Conservation (phyloP, 1,140 invertebrate species). For the Drosophila ficusphila region DNA sequence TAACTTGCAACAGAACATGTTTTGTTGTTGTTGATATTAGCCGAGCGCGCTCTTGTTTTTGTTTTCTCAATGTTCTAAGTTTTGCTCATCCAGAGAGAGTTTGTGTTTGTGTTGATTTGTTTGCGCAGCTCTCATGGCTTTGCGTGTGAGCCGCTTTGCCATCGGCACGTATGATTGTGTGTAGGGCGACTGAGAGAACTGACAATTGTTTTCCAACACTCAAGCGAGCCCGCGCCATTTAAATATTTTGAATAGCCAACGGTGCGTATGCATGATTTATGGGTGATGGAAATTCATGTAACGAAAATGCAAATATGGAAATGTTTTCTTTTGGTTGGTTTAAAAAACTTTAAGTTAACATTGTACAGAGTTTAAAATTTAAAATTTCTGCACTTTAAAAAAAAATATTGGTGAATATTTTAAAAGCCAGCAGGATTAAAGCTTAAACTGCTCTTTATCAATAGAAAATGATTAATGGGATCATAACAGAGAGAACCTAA, state of each 20-base stretch:
- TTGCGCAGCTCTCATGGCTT: conserved; percentile 28
- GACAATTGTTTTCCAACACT: conserved; percentile 58
- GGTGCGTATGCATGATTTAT: conserved; percentile 56
- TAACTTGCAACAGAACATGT: conserved; percentile 73
- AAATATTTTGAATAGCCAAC: conserved; percentile 39
- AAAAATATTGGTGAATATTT: too few relatives aligned
- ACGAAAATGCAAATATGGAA: neutral
- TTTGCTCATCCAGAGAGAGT: conserved; percentile 13
- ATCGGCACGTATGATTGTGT: conserved; percentile 7
- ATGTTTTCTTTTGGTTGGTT: neutral
- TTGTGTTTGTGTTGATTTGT: conserved; percentile 49
- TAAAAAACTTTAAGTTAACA: neutral
- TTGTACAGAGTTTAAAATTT: too few relatives aligned
- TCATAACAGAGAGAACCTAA: conserved; percentile 7
- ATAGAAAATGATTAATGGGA: conserved; percentile 1
- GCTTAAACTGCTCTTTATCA: conserved; percentile 8
- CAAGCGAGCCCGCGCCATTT: conserved; percentile 37
- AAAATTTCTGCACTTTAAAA: neutral
- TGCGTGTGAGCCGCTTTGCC: conserved; percentile 52
- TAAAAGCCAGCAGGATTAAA: too few relatives aligned
- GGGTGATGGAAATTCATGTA: too few relatives aligned
- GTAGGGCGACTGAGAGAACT: conserved; percentile 2
- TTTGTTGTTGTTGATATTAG: conserved; percentile 41
- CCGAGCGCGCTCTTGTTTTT: conserved; percentile 8
- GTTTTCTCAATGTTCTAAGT: conserved; percentile 9